Evolutionary conservation across 2,888 invertebrate genomes (phyloP), one percentile per base, ranked within the genome.

Genomic region (Iphiclides podalirius): DNA sequence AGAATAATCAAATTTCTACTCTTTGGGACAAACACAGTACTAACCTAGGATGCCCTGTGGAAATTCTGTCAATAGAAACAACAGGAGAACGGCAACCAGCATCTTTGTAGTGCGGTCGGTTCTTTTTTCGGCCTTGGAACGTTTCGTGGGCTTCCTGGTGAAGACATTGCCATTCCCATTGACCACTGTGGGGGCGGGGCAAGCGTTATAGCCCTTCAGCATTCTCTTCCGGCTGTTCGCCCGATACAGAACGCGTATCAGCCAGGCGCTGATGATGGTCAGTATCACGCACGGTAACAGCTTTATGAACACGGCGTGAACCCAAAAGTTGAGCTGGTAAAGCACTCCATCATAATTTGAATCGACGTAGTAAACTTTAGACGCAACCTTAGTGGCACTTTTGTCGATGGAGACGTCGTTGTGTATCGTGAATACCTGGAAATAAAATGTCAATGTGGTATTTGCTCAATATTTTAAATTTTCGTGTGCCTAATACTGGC

Each of bases 31-130:
- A n/a, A n/a, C n/a, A n/a, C n/a, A n/a, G n/a, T n/a, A n/a, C 59
- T 62, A 43, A 83, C 95, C 95, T 47, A 94, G 80, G 38, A 92
- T 90, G 3, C 93, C 95, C 66, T 96, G 95, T 0, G 97, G 98
- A 59, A 97, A 93, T 78, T 98, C 98, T 0, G 97, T 97, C 38
- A 97, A 80, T 1, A 98, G 90, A 69, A 98, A 98, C 1, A 98
- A 90, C 1, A 96, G 79, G 1, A 98, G 89, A 0, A 98, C 95
- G 0, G 96, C 97, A 1, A 98, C 91, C 39, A 98, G 85, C 93
- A 98, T 96, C 70, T 93, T 93, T 0, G 98, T 98, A 0, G 97
- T 98, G 35, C 97, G 90, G 70, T 97, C 96, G 0, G 88, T 84
- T 34, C 86, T 66, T 1, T 80, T 63, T 56, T 88, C 88, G 0